Conservation (phyloP, 2,888 invertebrate genomes). For the Napeogenes sylphis region DNA sequence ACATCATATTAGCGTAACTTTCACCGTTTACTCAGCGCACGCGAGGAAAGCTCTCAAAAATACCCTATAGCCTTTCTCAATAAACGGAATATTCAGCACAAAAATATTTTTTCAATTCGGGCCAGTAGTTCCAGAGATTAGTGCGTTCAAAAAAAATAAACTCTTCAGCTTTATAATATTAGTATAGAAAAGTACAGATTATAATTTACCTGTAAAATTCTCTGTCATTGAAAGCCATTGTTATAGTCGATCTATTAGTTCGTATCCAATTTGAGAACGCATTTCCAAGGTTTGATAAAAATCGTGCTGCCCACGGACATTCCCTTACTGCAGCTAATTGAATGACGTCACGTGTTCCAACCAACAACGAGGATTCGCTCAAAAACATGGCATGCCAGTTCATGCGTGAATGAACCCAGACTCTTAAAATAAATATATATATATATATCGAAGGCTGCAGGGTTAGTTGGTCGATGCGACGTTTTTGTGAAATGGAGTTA, state of each 20-base stretch:
- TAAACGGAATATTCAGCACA: no score
- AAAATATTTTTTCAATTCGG: no score
- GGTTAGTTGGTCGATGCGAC: no score
- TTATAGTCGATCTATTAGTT: constrained; percentile 40
- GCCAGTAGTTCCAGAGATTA: no score
- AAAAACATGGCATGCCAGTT: constrained; percentile 56
- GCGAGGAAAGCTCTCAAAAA: no score
- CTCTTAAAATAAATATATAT: constrained; percentile 35
- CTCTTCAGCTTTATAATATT: no score
- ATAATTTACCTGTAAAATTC: constrained; percentile 33
- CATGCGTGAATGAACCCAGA: constrained; percentile 61
- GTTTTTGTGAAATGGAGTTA: no score
- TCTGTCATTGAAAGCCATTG: constrained; percentile 36
- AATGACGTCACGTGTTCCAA: constrained; percentile 55
- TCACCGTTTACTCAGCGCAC: no score
- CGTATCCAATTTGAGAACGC: constrained; percentile 56
- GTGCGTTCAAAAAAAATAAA: no score
- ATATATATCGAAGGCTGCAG: not conserved
- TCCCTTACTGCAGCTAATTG: constrained; percentile 52
- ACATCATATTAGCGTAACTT: no score
- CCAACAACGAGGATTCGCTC: constrained; percentile 53
- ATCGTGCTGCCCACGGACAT: constrained; percentile 59
- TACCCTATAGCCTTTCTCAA: no score
- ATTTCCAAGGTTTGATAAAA: constrained; percentile 47
- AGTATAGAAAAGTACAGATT: no score